Evolutionary conservation across 2,888 invertebrate species (phyloP).

Genomic region (Cephus spinipes): DNA sequence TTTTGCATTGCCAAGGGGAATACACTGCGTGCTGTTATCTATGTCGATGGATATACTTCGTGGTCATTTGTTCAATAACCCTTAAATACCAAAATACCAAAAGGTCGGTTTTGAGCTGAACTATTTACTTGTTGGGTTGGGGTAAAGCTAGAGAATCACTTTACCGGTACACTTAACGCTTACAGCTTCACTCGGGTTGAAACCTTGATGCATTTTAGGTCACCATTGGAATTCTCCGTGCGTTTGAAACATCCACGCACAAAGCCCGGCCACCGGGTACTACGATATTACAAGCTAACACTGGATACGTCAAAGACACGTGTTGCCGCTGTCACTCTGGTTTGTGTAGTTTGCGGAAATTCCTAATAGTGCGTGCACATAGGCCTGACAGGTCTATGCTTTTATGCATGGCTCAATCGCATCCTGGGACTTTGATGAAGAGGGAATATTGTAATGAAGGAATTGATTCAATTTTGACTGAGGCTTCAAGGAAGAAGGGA

Average conservation of each 20-base stretch:
- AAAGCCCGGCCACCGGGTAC: background rate
- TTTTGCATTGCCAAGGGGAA: background rate
- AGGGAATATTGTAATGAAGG: background rate
- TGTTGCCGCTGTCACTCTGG: slow-evolving; percentile 28
- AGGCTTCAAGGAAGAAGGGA: no score
- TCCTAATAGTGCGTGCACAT: slow-evolving; percentile 31
- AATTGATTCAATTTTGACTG: background rate
- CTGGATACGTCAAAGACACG: slow-evolving; percentile 43
- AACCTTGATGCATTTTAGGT: background rate
- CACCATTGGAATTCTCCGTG: background rate
- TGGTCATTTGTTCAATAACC: background rate
- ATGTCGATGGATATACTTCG: background rate
- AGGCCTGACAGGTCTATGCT: background rate
- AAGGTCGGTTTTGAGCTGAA: background rate
- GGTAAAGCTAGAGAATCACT: background rate
- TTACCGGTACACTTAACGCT: background rate
- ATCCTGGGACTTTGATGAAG: background rate
- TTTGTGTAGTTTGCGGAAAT: slow-evolving; percentile 36
- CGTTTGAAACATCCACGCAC: background rate
- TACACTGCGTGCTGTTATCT: background rate
- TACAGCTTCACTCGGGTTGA: background rate
- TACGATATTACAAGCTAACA: background rate
- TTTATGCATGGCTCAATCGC: background rate
- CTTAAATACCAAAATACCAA: background rate
- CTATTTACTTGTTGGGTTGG: background rate